Conservation (phyloP, 1,140 invertebrate genomes). For the Kradibia gibbosae region DNA sequence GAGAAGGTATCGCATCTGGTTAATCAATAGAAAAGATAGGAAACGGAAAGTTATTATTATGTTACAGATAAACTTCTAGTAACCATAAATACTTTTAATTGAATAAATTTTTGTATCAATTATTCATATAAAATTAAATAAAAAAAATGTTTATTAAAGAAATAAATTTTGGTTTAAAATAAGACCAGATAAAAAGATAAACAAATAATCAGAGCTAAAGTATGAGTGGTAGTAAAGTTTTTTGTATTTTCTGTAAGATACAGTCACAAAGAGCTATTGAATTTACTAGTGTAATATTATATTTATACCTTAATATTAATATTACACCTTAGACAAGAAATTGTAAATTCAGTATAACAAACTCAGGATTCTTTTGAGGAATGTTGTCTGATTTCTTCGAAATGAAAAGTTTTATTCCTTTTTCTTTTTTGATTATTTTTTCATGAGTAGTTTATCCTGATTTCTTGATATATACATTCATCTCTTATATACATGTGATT, state of each 20-base stretch:
- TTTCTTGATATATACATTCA: not conserved
- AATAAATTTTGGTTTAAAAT: no score
- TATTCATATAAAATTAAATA: no score
- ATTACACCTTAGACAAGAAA: slow-evolving; percentile 41
- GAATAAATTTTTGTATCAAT: no score
- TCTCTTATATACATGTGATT: not conserved
- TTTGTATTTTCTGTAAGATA: slow-evolving; percentile 53
- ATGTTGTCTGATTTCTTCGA: not conserved
- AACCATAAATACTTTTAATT: no score
- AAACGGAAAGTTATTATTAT: no score
- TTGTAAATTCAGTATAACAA: slow-evolving; percentile 50
- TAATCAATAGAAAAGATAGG: no score
- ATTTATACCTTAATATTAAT: no score
- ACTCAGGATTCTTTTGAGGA: slow-evolving; percentile 41
- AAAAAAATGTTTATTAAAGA: no score
- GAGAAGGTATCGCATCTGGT: no score
- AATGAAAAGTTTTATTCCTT: slow-evolving; percentile 28
- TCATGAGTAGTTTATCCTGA: not conserved
- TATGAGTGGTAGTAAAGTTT: slow-evolving; percentile 36
- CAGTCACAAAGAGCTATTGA: slow-evolving; percentile 52
- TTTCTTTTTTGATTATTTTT: not conserved
- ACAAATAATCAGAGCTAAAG: no score
- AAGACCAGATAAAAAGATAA: no score
- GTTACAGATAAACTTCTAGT: no score
- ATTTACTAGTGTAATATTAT: slow-evolving; percentile 41